Percentiles rank a stretch among this genome's conserved stretches.
These are phyloP conservation scores for Eupsilia transversa DNA, from an alignment of 2,888 invertebrate species.

Conservation along the genomic window DNA sequence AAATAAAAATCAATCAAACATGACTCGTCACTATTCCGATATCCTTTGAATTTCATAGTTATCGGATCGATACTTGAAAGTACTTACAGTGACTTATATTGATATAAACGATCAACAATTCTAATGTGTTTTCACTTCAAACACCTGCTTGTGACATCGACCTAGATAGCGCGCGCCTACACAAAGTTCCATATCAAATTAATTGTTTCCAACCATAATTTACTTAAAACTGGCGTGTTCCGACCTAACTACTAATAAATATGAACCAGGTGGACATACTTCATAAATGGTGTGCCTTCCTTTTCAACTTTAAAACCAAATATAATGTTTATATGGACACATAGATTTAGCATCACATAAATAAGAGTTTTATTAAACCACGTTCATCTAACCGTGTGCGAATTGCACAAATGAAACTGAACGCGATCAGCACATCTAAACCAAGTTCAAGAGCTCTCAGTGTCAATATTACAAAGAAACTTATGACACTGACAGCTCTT, in stretches of 20 bases:
- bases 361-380: not conserved
- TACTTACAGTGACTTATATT: constrained; percentile 34
- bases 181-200: constrained; percentile 65
- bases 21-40: constrained; percentile 4
- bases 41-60: constrained; percentile 22
- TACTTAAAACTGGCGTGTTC: constrained; percentile 53
- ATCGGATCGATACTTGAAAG: constrained; percentile 30
- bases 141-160: constrained; percentile 36
- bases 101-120: constrained; percentile 27
- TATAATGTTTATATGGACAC: constrained; percentile 6
- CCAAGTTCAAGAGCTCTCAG: no score
- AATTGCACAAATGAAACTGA: no score
- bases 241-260: constrained; percentile 50
- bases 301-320: constrained; percentile 34
- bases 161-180: constrained; percentile 9
- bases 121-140: constrained; percentile 43
- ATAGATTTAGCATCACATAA: constrained; percentile 24
- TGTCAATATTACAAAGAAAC: no score
- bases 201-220: constrained; percentile 51
- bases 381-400: not conserved
- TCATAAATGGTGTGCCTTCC: constrained; percentile 34
- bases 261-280: constrained; percentile 50
- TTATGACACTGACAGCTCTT: no score
- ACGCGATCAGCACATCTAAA: no score
- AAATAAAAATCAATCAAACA: constrained; percentile 10